Evolutionary conservation across 1,140 invertebrate species (phyloP).

Genomic region (Zophobas morio): DNA sequence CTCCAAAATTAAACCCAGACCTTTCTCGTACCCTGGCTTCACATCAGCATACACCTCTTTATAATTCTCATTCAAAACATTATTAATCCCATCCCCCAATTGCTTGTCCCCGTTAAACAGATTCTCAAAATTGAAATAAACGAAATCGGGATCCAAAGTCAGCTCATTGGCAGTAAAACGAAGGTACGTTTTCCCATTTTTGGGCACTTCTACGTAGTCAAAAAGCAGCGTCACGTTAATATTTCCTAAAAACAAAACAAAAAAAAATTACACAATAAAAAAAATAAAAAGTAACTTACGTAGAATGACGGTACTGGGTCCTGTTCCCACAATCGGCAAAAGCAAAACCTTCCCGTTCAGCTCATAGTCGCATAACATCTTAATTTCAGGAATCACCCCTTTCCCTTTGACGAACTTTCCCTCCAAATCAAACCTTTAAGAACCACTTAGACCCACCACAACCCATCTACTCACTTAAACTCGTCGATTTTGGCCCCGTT

Average conservation of each 20-base stretch:
- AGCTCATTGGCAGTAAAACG: neutral
- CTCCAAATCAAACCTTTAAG: slow-evolving; percentile 50
- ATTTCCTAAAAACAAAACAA: too few species aligned
- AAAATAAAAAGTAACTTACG: neutral
- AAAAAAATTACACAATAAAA: too few species aligned
- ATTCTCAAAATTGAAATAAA: neutral
- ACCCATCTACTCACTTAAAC: slow-evolving; percentile 18
- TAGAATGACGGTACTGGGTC: slow-evolving; percentile 5
- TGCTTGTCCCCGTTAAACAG: neutral
- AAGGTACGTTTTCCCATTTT: neutral
- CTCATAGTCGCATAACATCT: slow-evolving; percentile 46
- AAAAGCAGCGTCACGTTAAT: too few species aligned
- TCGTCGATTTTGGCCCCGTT: neutral
- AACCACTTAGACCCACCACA: neutral
- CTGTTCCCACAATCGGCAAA: slow-evolving; percentile 52
- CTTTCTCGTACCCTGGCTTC: neutral
- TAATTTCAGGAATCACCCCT: slow-evolving; percentile 29
- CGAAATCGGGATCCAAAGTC: neutral
- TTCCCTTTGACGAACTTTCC: neutral
- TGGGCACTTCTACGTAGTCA: neutral
- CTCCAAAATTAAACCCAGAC: neutral
- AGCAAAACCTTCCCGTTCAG: slow-evolving; percentile 52
- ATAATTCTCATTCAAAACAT: neutral
- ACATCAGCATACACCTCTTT: neutral
- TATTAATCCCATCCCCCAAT: too few species aligned